Conservation (phyloP, 2,113 vertebrate genomes). For the Merops nubicus region DNA sequence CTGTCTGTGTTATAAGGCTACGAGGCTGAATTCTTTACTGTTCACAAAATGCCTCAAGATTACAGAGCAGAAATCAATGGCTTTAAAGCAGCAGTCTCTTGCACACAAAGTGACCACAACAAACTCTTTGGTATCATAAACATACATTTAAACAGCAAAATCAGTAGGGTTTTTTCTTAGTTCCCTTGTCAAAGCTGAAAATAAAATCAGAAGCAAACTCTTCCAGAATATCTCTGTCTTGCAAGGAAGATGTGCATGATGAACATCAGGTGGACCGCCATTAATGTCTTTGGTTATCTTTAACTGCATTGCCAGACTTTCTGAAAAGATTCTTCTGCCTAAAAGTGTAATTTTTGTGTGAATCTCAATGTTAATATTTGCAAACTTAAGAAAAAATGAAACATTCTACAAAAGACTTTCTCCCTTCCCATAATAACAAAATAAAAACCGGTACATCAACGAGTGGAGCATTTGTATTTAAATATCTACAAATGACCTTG, state of each 20-base stretch:
- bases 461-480: not conserved
- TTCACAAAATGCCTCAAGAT: not conserved
- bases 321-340: not conserved
- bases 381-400: not conserved
- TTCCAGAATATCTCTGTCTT: not conserved
- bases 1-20: not conserved
- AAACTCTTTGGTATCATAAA: not conserved
- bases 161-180: not conserved
- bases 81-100: not conserved
- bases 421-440: not conserved
- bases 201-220: not conserved
- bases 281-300: not conserved
- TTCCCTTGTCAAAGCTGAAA: not conserved
- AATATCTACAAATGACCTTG: not conserved
- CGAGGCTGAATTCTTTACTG: not conserved
- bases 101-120: rapidly evolving
- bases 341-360: not conserved
- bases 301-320: not conserved
- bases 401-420: not conserved
- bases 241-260: not conserved
- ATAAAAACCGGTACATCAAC: not conserved
- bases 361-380: not conserved
- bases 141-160: not conserved
- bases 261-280: not conserved
- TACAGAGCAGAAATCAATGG: not conserved